These are phyloP conservation scores for Pao palembangensis DNA, from an alignment of 2,113 vertebrate genomes.

Conservation along the genomic window DNA sequence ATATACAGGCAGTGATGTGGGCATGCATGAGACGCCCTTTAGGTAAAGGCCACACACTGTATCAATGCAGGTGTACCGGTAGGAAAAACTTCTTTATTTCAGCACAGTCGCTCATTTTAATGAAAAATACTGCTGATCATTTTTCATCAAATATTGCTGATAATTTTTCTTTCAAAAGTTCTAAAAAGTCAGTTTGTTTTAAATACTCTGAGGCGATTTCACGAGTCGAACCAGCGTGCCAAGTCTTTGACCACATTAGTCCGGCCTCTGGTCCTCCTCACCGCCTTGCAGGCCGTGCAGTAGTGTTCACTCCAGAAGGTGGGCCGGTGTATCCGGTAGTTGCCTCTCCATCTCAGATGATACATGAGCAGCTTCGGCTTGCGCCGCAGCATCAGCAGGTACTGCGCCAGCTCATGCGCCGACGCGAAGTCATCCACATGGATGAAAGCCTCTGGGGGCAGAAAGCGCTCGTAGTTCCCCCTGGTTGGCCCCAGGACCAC, in stretches of 20 bases:
- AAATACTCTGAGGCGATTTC: neutral
- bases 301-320: constrained; percentile 86
- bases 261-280: constrained; percentile 57
- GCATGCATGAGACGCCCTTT: too few species aligned
- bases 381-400: constrained; percentile 81
- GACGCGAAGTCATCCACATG: constrained; percentile 87
- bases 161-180: neutral
- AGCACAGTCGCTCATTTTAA: neutral
- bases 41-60: too few species aligned
- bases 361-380: constrained; percentile 69
- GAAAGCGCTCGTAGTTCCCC: constrained; percentile 87
- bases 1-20: neutral
- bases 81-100: too few species aligned
- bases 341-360: constrained; percentile 84
- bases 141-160: too few species aligned
- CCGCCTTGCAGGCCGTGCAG: constrained; percentile 79
- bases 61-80: neutral
- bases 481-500: constrained; percentile 85
- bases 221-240: constrained; percentile 79
- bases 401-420: constrained; percentile 77
- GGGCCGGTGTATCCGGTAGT: constrained; percentile 74
- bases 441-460: constrained; percentile 87
- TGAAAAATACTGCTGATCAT: too few species aligned
- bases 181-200: neutral
- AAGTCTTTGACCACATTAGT: constrained; percentile 73